Base-by-base conservation (phyloP, 2,888 invertebrate species). In the Eupelmus urozonus region DNA sequence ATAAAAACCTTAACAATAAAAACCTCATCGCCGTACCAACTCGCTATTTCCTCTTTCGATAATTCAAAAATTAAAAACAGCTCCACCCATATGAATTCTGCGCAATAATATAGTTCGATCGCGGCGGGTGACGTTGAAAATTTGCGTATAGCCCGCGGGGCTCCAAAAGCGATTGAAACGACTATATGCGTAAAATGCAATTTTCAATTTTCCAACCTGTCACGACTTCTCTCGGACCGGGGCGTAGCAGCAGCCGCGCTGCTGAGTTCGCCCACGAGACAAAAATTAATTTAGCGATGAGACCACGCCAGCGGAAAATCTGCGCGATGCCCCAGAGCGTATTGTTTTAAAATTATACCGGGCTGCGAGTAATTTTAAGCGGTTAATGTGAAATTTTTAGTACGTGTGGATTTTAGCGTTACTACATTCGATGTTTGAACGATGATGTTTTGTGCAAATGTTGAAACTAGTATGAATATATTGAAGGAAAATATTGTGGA, bases 181-280 rank as follows among this genome's bases (percentile, higher is more conserved):
- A n/a, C n/a, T n/a, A 49, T n/a, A 16, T 40, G 34, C 53, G 53
- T 53, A 23, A 70, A 59, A 27, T 55, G 70, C 51, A 53, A 67
- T 75, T 67, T 75, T 67, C 67, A 67, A 75, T 75, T 74, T 67
- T 34, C 75, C 67, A n/a, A 67, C 40, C 75, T 67, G 75, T 75
- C 75, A 53, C n/a, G 66, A 18, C n/a, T 45, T 23, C 20, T 73
- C 2, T 55, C 73, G n/a, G n/a, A n/a, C 27, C 57, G 20, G 23
- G 49, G 55, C 73, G 27, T 16, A 9, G 42, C 20, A 55, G 5
- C 9, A 5, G 34, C 34, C 34, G 5, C 34, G 34, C 9, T 34
- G 34, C 5, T 34, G 34, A 34, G 34, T 34, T 34, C 9, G 3
- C 34, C 5, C n/a, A 3, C 34, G 34, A 34, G 34, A 34, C 9